Evolutionary conservation across 2,888 invertebrate species (phyloP).

Genomic region (Bellardia bayeri): DNA sequence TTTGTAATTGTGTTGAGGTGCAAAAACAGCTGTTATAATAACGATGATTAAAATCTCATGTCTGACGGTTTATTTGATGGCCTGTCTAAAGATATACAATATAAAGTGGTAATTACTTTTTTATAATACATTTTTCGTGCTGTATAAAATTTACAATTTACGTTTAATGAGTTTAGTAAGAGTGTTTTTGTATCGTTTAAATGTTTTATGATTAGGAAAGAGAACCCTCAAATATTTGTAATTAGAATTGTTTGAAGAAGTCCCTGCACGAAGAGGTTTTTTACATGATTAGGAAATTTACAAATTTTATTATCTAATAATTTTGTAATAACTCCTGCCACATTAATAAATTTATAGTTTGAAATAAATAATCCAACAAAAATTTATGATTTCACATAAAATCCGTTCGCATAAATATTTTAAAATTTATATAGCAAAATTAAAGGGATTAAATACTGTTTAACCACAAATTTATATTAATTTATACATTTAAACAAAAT

Average conservation of each 20-base stretch:
- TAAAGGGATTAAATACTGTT: too few species aligned
- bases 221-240: neutral
- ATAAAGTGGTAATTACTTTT: slow-evolving; percentile 45
- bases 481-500: too few species aligned
- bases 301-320: too few species aligned
- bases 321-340: too few species aligned
- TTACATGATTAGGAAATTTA: too few species aligned
- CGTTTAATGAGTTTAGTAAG: neutral
- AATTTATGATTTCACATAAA: too few species aligned
- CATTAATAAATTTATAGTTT: too few species aligned
- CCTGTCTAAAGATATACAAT: slow-evolving; percentile 27
- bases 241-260: neutral
- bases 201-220: neutral
- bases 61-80: slow-evolving; percentile 30
- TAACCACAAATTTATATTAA: too few species aligned
- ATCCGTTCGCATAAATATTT: too few species aligned
- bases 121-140: slow-evolving; percentile 12
- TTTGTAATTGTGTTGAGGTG: slow-evolving; percentile 45
- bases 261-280: neutral
- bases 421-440: too few species aligned
- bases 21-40: slow-evolving; percentile 69
- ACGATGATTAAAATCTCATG: slow-evolving; percentile 67
- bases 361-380: too few species aligned
- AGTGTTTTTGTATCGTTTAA: neutral
- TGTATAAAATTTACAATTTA: neutral